Evolutionary conservation across 30 jellyfish, hydroid and myxozoan genomes (phyloP), one percentile per base, ranked within the genome.

Genomic region (Hydra vulgaris): DNA sequence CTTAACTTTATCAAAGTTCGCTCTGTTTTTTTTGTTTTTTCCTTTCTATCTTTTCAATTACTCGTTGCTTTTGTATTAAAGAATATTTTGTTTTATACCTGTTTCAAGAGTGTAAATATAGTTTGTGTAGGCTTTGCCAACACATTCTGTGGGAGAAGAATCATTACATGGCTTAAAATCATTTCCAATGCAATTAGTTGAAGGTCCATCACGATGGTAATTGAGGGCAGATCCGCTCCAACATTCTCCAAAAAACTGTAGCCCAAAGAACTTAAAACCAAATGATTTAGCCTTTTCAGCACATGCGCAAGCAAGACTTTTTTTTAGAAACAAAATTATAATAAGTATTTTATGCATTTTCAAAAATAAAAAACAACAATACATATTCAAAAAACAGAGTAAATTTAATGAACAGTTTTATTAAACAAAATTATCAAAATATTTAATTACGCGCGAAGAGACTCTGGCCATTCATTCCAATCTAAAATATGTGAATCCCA

Each of bases 161-260:
- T 86, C 95, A 8, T 5, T 80, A 73, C 98, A 91, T 3, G 95
- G 87, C 40, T 86, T 80, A 80, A 78, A 91, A 54, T 86, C 98
- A 18, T 71, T 83, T 0, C 98, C 98, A 73, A 91, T 75, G 70
- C 98, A 91, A 22, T 85, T 23, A 0, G 54, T 85, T 15, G 96
- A 83, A 26, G 79, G 76, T 22, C 98, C 98, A 53, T 91, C 89
- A 85, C 88, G 94, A 22, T 71, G 26, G 84, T 86, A 91, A 0
- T 56, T 76, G 18, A 82, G 86, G 55, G 84, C 19, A 7, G 95
- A 88, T 4, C 98, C 98, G 15, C 95, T 76, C 98, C 98, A 91
- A 84, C 98, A 91, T 83, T 91, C 98, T 21, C 98, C 98, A 84
- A 85, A 91, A 78, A 91, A 91, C 74, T 91, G 98, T 72, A 91